Percentiles rank a stretch among this genome's conserved stretches.
phyloP scores from a whole-genome alignment of 2,888 invertebrate species.

The Xestia ashworthii region DNA sequence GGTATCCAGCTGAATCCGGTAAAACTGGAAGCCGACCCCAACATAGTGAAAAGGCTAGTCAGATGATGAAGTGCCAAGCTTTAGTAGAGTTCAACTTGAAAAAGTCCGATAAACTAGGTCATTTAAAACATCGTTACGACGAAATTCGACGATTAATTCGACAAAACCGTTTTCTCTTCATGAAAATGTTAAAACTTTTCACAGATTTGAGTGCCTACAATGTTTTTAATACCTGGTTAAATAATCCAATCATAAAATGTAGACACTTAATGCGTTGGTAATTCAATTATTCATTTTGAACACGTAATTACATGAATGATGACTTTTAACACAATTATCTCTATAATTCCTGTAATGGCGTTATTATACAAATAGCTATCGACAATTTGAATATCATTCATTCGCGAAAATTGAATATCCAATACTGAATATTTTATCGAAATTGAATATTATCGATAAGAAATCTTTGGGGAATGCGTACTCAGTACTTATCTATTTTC shows the following conservation, averaged over 20 bases:
- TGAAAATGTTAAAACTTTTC: slow-evolving; percentile 21
- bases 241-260: slow-evolving; percentile 15
- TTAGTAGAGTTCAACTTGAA: neutral
- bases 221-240: slow-evolving; percentile 15
- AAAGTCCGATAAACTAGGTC: neutral
- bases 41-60: neutral
- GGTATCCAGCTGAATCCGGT: neutral
- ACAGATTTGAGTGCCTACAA: slow-evolving; percentile 18
- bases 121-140: slow-evolving; percentile 3
- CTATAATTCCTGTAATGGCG: slow-evolving; percentile 41
- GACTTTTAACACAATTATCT: slow-evolving; percentile 44
- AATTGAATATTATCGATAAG: slow-evolving; percentile 60
- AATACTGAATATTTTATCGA: slow-evolving; percentile 57
- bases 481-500: slow-evolving; percentile 8
- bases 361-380: slow-evolving; percentile 56
- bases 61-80: neutral
- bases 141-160: neutral
- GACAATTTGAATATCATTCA: slow-evolving; percentile 59
- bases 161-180: neutral
- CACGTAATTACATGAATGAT: slow-evolving; percentile 41
- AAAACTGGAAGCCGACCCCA: neutral
- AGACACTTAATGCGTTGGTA: slow-evolving; percentile 14
- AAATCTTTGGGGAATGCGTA: slow-evolving; percentile 43
- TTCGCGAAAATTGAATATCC: slow-evolving; percentile 56
- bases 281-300: slow-evolving; percentile 36